Evolutionary conservation across 2,888 invertebrate genomes (phyloP).

Genomic region (Helobdella robusta): DNA sequence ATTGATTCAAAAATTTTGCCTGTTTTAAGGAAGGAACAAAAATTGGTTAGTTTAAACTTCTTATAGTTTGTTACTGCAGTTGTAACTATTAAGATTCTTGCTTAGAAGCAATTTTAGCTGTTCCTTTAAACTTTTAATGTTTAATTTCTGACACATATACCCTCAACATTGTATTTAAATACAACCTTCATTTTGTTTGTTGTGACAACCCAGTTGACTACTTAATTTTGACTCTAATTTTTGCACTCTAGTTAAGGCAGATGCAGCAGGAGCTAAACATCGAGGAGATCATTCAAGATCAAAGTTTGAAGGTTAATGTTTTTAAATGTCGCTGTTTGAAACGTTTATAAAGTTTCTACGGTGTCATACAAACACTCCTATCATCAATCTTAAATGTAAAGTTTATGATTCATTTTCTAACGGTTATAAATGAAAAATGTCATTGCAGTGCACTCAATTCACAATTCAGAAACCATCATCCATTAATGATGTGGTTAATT

Average conservation of each 20-base stretch:
- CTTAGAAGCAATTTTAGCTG: too few relatives aligned
- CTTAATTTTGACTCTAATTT: neutral
- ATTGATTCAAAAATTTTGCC: slow-evolving; percentile 10
- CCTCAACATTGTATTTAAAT: neutral
- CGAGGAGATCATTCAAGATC: slow-evolving; percentile 27
- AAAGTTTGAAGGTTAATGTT: slow-evolving; percentile 24
- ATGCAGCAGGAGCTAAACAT: slow-evolving; percentile 27
- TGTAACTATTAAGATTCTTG: too few relatives aligned
- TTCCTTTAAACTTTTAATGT: too few relatives aligned
- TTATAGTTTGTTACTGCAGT: neutral
- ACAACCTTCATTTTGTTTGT: neutral
- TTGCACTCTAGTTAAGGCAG: slow-evolving; percentile 21
- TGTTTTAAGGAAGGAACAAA: slow-evolving; percentile 26
- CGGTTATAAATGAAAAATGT: neutral
- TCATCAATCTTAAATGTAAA: neutral
- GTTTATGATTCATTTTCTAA: neutral
- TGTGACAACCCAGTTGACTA: neutral
- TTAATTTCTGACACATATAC: neutral
- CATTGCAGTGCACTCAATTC: neutral
- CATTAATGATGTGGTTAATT: too few relatives aligned
- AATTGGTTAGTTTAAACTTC: neutral
- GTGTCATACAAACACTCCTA: too few relatives aligned
- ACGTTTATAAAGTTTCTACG: too few relatives aligned
- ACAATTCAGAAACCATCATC: too few relatives aligned
- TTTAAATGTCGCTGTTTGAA: too few relatives aligned